A percentile compares a stretch with the other conserved stretches of the same genome.
These are phyloP conservation scores for Anarrhichthys ocellatus DNA, from an alignment of 2,113 vertebrate species.

Conservation along the genomic window DNA sequence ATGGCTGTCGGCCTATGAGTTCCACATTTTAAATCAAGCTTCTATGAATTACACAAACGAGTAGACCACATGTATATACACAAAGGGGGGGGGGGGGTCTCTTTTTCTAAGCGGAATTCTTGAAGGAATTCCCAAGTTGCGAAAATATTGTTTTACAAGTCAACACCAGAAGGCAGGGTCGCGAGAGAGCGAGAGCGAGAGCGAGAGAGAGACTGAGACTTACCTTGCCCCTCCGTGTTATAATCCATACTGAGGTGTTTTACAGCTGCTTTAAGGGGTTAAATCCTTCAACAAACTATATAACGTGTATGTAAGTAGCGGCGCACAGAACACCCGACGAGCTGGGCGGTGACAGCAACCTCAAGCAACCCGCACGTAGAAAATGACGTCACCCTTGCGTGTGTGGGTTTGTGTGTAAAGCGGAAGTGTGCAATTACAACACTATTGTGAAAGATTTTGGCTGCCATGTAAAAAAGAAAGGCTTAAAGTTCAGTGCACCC, in stretches of 20 bases:
- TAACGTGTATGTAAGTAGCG: background rate
- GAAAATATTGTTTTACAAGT: background rate
- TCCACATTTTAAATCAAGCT: background rate
- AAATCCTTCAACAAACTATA: background rate
- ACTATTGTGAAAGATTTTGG: background rate
- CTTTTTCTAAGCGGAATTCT: background rate
- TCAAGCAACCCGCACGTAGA: background rate
- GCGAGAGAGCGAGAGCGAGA: background rate
- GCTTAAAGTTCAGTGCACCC: background rate
- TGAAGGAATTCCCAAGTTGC: background rate
- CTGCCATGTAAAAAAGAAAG: background rate
- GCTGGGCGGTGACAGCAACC: no score
- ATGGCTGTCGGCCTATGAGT: background rate
- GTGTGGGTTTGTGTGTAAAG: background rate
- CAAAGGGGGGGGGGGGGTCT: no score
- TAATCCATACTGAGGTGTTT: background rate
- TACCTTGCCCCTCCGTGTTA: slow-evolving; percentile 40
- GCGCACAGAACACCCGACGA: no score
- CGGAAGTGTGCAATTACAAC: background rate
- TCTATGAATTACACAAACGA: background rate
- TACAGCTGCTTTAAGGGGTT: background rate
- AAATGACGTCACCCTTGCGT: slow-evolving; percentile 35
- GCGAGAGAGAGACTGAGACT: slow-evolving; percentile 29
- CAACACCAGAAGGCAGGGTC: background rate
- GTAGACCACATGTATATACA: background rate